Conservation (phyloP, 2,113 vertebrate species). For the Amphiprion ocellaris region DNA sequence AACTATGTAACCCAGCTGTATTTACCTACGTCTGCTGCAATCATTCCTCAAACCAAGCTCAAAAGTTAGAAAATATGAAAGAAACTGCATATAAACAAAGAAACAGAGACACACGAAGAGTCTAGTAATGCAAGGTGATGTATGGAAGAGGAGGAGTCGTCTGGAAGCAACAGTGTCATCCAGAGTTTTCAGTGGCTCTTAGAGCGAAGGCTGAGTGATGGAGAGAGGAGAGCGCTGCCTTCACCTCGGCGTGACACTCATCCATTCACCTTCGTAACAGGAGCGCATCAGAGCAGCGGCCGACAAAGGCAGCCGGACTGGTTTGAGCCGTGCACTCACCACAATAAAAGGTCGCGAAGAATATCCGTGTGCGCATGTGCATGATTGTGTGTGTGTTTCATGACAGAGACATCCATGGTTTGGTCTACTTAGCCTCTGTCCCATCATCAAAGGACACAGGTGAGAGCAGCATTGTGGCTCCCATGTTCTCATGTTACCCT, state of each 20-base stretch:
- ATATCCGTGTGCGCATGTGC: slow-evolving; percentile 57
- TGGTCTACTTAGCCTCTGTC: slow-evolving; percentile 83
- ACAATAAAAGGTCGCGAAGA: slow-evolving; percentile 78
- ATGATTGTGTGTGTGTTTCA: slow-evolving; percentile 53
- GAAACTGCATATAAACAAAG: slow-evolving; percentile 12
- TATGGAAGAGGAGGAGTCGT: slow-evolving; percentile 15
- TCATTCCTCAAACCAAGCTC: slow-evolving; percentile 10
- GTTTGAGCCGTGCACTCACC: slow-evolving; percentile 76
- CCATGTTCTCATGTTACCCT: slow-evolving; percentile 84
- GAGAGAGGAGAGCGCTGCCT: slow-evolving; percentile 51
- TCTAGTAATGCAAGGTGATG: background rate
- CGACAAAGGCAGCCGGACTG: slow-evolving; percentile 79
- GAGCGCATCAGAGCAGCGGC: slow-evolving; percentile 70
- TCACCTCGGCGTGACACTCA: slow-evolving; percentile 78
- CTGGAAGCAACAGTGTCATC: slow-evolving; percentile 41
- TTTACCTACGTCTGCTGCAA: background rate
- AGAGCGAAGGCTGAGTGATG: slow-evolving; percentile 57
- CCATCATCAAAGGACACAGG: slow-evolving; percentile 87
- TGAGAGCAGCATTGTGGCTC: slow-evolving; percentile 85
- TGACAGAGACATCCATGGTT: slow-evolving; percentile 80
- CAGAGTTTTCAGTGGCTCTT: slow-evolving; percentile 60
- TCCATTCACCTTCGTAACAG: slow-evolving; percentile 79
- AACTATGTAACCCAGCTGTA: too few relatives aligned
- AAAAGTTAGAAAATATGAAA: background rate
- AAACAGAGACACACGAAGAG: background rate